Conservation (phyloP, 2,113 vertebrate species). For the Carlito syrichta region DNA sequence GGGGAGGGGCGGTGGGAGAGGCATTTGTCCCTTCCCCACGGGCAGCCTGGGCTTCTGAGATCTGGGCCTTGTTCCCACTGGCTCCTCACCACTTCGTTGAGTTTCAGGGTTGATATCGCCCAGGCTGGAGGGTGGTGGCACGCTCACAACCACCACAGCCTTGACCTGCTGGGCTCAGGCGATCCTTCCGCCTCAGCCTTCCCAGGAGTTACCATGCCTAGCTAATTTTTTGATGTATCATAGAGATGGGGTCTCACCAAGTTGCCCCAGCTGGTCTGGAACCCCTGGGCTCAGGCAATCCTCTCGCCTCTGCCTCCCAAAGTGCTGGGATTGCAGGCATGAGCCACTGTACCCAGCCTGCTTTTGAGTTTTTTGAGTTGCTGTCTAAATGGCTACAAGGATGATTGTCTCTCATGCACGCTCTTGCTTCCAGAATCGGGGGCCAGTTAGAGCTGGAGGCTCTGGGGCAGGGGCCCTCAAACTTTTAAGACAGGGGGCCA, state of each 20-base stretch:
- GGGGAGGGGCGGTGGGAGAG: background rate
- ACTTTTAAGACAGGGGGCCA: too few relatives aligned
- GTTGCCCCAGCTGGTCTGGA: background rate
- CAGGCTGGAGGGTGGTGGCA: too few relatives aligned
- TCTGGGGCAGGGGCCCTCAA: too few relatives aligned
- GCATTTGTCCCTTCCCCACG: background rate
- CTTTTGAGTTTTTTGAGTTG: background rate
- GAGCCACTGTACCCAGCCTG: background rate
- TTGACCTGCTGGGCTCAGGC: background rate
- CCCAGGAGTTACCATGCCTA: background rate
- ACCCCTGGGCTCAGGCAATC: background rate
- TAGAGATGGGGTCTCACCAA: background rate
- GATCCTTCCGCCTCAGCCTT: background rate
- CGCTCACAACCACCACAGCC: background rate
- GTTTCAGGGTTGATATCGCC: background rate
- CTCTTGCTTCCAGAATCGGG: too few relatives aligned
- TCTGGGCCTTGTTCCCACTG: too few relatives aligned
- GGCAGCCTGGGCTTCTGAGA: background rate
- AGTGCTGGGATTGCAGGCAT: background rate
- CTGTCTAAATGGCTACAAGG: background rate
- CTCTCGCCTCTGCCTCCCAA: background rate
- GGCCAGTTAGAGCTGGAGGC: background rate
- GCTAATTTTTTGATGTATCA: background rate
- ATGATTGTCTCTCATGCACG: background rate
- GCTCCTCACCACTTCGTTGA: background rate